Base-by-base conservation (phyloP, 2,113 vertebrate genomes). In the Diphyllodes magnificus region DNA sequence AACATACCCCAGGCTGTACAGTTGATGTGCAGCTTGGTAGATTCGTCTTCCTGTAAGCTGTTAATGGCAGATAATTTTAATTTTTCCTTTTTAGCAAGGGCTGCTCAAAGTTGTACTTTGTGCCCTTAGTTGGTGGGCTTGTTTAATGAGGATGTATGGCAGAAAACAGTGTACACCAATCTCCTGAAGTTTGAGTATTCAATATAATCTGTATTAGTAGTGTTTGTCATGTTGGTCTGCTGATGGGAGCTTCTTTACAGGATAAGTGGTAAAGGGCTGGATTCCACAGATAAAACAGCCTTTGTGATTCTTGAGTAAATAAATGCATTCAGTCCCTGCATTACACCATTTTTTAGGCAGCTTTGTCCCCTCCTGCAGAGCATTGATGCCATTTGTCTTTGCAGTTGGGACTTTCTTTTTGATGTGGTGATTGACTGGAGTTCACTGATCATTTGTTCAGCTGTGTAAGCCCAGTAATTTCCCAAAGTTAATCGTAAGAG, bases 391-490 rank as follows among this genome's bases (percentile, higher is more conserved):
- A 37, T 78, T 94, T 91, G 30, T n/a, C 90, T 91, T 96, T 94
- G 66, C 77, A 86, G 51, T 75, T 85, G 81, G 65, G 49, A 22
- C 50, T 90, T 65, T 84, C 70, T 80, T 81, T 96, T 90, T 86
- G 78, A 91, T 60, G 68, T 72, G 82, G 84, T 95, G 83, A 65
- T 92, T 96, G 90, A 57, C 68, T 68, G 71, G 78, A 63, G 42
- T 56, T 95, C 81, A 76, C 70, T 83, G 54, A 75, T 50, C 92
- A 51, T 95, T 87, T 53, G 63, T 92, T 95, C 93, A 96, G 81
- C 91, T 95, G 86, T 82, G 78, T 85, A 93, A 95, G 71, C 39
- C 54, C 78, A 78, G 72, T 90, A 15, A 95, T 93, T 92, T 95
- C 64, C 64, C 79, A 47, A 95, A 95, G 56, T 96, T 97, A 72